These are phyloP conservation scores for Falco concolor DNA, from an alignment of 2,797 vertebrate species.

Conservation along the genomic window DNA sequence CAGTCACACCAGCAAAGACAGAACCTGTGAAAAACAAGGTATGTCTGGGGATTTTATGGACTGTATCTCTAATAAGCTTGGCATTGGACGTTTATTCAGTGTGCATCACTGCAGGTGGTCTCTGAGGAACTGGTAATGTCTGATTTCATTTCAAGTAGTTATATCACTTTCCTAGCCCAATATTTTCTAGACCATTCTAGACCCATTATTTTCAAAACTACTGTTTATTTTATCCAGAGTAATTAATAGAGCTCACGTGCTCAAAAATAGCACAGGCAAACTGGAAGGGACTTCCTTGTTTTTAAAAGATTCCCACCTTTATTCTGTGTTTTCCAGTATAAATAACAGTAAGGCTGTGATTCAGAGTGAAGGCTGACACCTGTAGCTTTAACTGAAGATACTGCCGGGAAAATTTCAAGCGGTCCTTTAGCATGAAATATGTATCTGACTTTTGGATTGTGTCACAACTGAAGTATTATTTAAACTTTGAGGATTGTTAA, in stretches of 20 bases:
- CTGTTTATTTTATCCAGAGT: neutral
- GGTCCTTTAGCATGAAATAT: neutral
- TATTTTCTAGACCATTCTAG: neutral
- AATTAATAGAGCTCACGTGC: neutral
- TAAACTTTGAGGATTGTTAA: neutral
- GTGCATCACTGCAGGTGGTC: neutral
- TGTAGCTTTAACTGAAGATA: neutral
- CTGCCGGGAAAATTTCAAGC: neutral
- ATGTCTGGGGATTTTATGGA: neutral
- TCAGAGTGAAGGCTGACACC: neutral
- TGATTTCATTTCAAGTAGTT: neutral
- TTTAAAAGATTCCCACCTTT: neutral
- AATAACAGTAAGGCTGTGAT: neutral
- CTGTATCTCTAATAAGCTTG: neutral
- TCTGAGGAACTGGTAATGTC: neutral
- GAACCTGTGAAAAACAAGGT: slow-evolving; percentile 86
- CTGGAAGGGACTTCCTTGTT: neutral
- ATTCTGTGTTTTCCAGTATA: neutral
- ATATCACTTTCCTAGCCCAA: neutral
- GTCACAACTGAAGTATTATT: neutral
- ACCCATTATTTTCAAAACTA: neutral
- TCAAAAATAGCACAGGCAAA: neutral
- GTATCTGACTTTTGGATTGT: neutral
- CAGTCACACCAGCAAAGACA: slow-evolving; percentile 77
- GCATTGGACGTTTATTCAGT: neutral